Evolutionary conservation across 1,140 invertebrate species (phyloP), one percentile per base, ranked within the genome.

Genomic region (Nymphalis io): DNA sequence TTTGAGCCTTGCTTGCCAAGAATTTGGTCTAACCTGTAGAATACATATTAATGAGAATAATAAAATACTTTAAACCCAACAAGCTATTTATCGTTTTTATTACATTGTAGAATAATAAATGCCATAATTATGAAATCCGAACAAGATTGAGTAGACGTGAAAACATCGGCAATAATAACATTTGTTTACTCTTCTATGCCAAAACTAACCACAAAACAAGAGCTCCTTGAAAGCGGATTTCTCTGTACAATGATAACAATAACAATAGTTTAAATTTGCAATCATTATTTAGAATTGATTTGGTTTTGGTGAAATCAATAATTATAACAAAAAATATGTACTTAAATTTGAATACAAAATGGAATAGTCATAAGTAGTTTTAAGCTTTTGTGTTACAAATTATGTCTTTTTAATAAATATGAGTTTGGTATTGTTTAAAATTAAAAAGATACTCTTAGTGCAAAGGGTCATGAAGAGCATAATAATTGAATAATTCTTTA

Each of bases 1-100:
- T 98, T 98, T 38, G 96, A 97, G 76, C 97, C 97, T 92, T 96
- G 95, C 92, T 98, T 97, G 68, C 98, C 98, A 74, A 98, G 94
- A 88, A 99, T 98, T 93, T 97, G 96, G 93, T 99, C 98, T 91
- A 98, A 93, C 92, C 97, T 98, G 92, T 68, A 55, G 85, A 89
- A 79, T 58, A 46, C 59, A 18, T 55, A 27, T 18, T 55, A 55
- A 55, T 23, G n/a, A 55, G 0, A 15, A 53, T 15, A 51, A 51
- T 20, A 51, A 20, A 12, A 10, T 51, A 10, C 16, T 51, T 8
- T 16, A 8, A 0, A 8, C 27, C 10, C 10, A 33, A 4, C 27
- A 8, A 33, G 27, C 10, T 8, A 5, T 33, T 33, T 8, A 33
- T 33, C 27, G 27, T 33, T 33, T 33, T 33, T 33, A 33, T 33